phyloP scores from a whole-genome alignment of 2,797 vertebrate genomes.

The Eulemur mongoz region DNA sequence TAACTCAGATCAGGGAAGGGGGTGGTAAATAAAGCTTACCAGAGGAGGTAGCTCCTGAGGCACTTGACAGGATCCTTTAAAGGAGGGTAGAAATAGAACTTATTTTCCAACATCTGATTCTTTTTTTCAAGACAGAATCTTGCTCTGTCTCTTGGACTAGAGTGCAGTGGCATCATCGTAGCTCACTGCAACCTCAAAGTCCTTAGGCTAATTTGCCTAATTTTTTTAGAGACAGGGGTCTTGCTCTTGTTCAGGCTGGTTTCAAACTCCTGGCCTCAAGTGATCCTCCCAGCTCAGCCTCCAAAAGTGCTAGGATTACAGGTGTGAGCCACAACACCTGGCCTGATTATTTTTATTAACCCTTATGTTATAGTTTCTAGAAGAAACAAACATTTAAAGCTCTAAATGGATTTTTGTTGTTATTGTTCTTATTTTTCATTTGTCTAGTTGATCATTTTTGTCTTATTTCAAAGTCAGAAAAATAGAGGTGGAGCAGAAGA shows the following conservation, averaged over 20 bases:
- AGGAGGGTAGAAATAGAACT: not conserved
- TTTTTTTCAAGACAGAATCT: not conserved
- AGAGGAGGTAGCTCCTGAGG: not conserved
- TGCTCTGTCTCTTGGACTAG: not conserved
- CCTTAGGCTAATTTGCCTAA: not conserved
- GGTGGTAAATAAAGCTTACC: not conserved
- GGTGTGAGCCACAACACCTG: not conserved
- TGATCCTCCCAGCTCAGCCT: not conserved
- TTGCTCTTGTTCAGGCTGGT: not conserved
- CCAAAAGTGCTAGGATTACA: not conserved
- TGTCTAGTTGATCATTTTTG: not conserved
- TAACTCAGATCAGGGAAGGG: not conserved
- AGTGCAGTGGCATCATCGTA: not conserved
- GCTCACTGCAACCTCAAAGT: not conserved
- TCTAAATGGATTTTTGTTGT: not conserved
- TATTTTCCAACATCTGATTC: not conserved
- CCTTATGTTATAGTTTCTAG: not conserved
- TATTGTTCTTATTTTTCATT: not conserved
- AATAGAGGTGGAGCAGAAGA: not conserved
- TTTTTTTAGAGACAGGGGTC: not conserved
- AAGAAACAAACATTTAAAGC: not conserved
- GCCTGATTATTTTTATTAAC: not conserved
- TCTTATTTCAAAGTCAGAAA: conserved; percentile 38
- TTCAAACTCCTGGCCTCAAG: not conserved
- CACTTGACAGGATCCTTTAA: not conserved